A percentile compares a stretch with the other conserved stretches of the same genome.
Evolutionary conservation across 2,113 vertebrate species (phyloP).

Genomic region (Epinephelus cyanopodus): DNA sequence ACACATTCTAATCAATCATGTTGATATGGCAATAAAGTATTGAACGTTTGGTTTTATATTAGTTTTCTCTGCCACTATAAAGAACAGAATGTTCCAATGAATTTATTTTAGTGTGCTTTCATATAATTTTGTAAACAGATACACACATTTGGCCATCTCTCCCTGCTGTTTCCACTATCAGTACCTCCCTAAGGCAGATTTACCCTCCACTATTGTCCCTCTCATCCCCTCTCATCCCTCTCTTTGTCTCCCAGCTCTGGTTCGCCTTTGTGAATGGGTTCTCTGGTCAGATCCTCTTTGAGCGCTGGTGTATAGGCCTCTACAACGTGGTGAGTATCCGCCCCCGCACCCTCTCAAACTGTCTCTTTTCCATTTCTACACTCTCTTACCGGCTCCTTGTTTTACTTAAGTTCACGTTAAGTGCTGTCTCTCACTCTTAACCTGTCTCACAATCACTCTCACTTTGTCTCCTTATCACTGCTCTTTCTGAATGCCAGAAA

Average conservation of each 20-base stretch:
- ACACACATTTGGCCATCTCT: background rate
- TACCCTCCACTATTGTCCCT: conserved; percentile 40
- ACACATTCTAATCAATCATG: background rate
- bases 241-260: conserved; percentile 94
- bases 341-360: background rate
- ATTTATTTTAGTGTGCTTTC: background rate
- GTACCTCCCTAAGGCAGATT: conserved; percentile 48
- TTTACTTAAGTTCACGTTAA: conserved; percentile 4
- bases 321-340: conserved; percentile 97
- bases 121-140: background rate
- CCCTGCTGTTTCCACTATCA: conserved; percentile 45
- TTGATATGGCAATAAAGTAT: background rate
- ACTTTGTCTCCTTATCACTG: conserved; percentile 45
- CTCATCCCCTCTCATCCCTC: conserved; percentile 76
- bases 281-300: conserved; percentile 99
- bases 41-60: background rate
- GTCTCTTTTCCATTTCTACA: conserved; percentile 5
- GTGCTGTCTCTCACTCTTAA: conserved; percentile 11
- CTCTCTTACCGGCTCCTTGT: background rate
- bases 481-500: conserved; percentile 41
- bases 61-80: background rate
- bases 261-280: conserved; percentile 99
- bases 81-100: background rate
- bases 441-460: conserved; percentile 45
- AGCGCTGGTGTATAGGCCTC: conserved; percentile 98